phyloP scores from a whole-genome alignment of 2,113 vertebrate species.

The Raphicerus campestris region DNA sequence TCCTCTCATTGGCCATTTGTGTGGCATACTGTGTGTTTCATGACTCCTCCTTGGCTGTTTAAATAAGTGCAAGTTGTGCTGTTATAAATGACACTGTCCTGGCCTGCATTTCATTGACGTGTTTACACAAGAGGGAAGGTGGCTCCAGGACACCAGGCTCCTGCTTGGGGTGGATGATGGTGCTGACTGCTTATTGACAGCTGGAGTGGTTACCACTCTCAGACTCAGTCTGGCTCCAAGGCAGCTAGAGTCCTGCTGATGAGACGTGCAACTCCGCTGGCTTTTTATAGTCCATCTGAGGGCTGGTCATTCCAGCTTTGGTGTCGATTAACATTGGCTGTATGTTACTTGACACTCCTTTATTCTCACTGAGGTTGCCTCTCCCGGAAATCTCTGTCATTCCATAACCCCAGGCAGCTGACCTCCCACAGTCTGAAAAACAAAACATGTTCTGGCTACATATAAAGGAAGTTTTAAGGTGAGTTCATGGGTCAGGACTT shows the following conservation, averaged over 20 bases:
- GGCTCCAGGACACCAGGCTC: slow-evolving; percentile 17
- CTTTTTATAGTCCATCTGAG: slow-evolving; percentile 51
- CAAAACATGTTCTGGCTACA: slow-evolving; percentile 42
- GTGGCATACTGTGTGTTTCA: neutral
- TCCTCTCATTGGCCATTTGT: neutral
- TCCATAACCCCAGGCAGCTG: slow-evolving; percentile 61
- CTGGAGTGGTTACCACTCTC: neutral
- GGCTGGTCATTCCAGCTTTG: slow-evolving; percentile 27
- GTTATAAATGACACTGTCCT: slow-evolving; percentile 6
- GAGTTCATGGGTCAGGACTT: slow-evolving; percentile 24
- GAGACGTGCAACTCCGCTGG: neutral
- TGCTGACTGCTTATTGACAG: neutral
- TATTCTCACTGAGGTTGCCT: slow-evolving; percentile 67
- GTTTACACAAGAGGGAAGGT: slow-evolving; percentile 10
- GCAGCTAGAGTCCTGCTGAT: slow-evolving; percentile 18
- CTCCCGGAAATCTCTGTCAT: slow-evolving; percentile 71
- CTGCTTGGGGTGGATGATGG: neutral
- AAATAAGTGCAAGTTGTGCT: neutral
- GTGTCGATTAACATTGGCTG: slow-evolving; percentile 47
- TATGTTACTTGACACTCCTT: slow-evolving; percentile 67
- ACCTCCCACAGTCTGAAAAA: slow-evolving; percentile 52
- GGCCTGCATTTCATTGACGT: neutral
- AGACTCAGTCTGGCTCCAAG: neutral
- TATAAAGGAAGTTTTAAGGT: slow-evolving; percentile 53
- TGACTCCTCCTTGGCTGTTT: neutral